phyloP scores from a whole-genome alignment of 2,888 invertebrate genomes.

The Drosophila mayaguana region DNA sequence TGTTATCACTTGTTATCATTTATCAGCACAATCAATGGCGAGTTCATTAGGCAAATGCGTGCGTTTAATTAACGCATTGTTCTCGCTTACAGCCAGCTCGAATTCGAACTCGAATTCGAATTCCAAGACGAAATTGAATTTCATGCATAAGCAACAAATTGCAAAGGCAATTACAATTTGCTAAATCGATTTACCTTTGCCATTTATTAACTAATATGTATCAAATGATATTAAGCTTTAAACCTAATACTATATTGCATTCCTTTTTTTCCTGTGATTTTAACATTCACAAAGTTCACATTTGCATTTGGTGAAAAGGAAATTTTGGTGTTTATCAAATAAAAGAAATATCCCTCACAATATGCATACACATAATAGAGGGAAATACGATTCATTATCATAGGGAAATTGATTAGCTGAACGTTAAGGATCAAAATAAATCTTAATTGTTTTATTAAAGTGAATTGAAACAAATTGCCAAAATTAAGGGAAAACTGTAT shows the following conservation, averaged over 20 bases:
- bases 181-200: not conserved
- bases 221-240: not conserved
- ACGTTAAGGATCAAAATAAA: too few species aligned
- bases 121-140: not conserved
- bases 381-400: not conserved
- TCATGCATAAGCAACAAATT: not conserved
- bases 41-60: constrained; percentile 56
- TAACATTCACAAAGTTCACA: too few species aligned
- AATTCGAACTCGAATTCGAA: not conserved
- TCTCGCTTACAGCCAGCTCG: constrained; percentile 33
- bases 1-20: constrained; percentile 19
- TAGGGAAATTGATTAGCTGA: not conserved
- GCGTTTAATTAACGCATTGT: constrained; percentile 70
- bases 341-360: not conserved
- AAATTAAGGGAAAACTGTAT: too few species aligned
- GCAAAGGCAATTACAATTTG: not conserved
- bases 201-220: not conserved
- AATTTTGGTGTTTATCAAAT: not conserved
- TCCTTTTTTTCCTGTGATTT: not conserved
- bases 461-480: too few species aligned
- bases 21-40: constrained; percentile 59
- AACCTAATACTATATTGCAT: not conserved
- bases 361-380: not conserved
- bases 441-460: too few species aligned
- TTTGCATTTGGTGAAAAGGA: not conserved